phyloP scores from a whole-genome alignment of 2,113 vertebrate genomes.

The Jaculus jaculus region DNA sequence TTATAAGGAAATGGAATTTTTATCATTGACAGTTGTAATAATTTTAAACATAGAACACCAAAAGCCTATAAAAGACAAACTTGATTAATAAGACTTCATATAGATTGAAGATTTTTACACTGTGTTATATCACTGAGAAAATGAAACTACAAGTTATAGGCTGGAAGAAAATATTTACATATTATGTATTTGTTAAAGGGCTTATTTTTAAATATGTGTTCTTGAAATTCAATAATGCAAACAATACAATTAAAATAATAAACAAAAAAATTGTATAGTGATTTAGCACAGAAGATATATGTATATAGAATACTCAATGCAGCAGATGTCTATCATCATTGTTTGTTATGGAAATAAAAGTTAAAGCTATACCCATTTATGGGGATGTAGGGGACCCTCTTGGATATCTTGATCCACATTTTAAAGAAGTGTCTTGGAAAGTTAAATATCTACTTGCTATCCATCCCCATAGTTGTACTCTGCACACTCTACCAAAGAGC shows the following conservation, averaged over 20 bases:
- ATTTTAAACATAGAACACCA: no score
- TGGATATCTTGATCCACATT: background rate
- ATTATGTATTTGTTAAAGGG: no score
- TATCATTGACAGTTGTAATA: no score
- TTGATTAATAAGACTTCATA: no score
- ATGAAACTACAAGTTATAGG: no score
- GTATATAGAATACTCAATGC: background rate
- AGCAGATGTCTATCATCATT: constrained; percentile 17
- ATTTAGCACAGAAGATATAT: background rate
- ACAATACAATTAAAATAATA: background rate
- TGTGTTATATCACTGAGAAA: no score
- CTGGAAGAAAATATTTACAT: no score
- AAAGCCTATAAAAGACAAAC: no score
- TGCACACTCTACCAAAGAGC: background rate
- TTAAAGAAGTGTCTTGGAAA: background rate
- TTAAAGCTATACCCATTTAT: background rate
- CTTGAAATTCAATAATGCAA: no score
- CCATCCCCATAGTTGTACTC: background rate
- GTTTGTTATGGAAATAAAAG: background rate
- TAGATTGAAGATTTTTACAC: no score
- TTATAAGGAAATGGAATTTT: no score
- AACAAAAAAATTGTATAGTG: background rate
- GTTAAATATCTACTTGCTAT: background rate
- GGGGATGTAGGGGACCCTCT: background rate
- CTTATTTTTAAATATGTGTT: no score